phyloP scores from a whole-genome alignment of 35 echinoderm and acorn worm species.

The Anneissia japonica region DNA sequence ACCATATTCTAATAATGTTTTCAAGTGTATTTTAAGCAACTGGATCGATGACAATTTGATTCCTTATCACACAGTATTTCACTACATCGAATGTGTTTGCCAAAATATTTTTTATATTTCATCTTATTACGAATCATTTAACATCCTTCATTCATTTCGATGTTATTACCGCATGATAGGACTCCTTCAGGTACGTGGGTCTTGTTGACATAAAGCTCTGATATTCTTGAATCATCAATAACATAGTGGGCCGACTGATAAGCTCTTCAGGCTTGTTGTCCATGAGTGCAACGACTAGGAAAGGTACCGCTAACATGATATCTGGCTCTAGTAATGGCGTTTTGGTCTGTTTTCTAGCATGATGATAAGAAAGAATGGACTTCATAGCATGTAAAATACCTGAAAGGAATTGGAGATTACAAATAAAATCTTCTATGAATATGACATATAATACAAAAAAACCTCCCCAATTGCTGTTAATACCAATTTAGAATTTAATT shows the following conservation, averaged over 20 bases:
- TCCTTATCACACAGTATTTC: neutral
- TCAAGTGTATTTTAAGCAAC: neutral
- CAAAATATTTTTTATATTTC: neutral
- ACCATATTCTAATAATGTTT: no score
- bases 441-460: no score
- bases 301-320: conserved; percentile 69
- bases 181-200: conserved; percentile 77
- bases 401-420: no score
- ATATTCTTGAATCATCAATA: conserved; percentile 58
- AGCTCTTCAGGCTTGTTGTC: neutral
- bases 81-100: neutral
- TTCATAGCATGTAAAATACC: conserved; percentile 84
- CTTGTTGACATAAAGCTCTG: conserved; percentile 66
- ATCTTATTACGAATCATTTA: neutral
- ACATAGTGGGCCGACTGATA: neutral
- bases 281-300: conserved; percentile 40
- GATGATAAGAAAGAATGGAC: conserved; percentile 73
- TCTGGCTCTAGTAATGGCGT: conserved; percentile 56
- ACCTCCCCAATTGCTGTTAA: no score
- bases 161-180: conserved; percentile 42
- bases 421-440: no score
- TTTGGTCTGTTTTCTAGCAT: conserved; percentile 55
- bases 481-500: no score
- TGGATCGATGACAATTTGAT: conserved; percentile 4
- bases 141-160: neutral